Evolutionary conservation across 2,888 invertebrate genomes (phyloP).

Genomic region (Athalia rosae): DNA sequence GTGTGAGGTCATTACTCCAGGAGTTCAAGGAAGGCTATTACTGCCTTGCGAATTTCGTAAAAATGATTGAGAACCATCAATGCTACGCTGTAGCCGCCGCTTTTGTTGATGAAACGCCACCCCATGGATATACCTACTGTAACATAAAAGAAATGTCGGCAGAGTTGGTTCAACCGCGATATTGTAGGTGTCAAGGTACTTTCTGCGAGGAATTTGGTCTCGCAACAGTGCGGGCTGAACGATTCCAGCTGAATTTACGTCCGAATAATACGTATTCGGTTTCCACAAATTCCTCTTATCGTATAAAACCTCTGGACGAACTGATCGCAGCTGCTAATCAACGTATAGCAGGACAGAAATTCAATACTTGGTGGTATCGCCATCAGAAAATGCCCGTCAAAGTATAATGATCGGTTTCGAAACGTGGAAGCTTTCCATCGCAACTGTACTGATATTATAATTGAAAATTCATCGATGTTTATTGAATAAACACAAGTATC

Average conservation of each 20-base stretch:
- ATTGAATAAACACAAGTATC: too few species aligned
- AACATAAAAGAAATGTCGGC: conserved; percentile 21
- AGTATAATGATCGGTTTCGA: background rate
- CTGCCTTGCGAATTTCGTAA: conserved; percentile 19
- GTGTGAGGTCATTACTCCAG: background rate
- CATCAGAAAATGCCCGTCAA: conserved; percentile 17
- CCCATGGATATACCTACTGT: conserved; percentile 18
- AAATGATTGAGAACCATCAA: conserved; percentile 33
- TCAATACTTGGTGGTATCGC: conserved; percentile 35
- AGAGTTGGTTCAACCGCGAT: conserved; percentile 23
- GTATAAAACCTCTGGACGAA: conserved; percentile 6
- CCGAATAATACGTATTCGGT: conserved; percentile 18
- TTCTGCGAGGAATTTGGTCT: conserved; percentile 37
- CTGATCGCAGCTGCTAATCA: conserved; percentile 5
- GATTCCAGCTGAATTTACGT: conserved; percentile 21
- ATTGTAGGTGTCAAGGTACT: conserved; percentile 39
- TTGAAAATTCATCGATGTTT: too few species aligned
- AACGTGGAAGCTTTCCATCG: background rate
- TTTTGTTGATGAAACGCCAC: background rate
- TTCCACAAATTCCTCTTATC: background rate
- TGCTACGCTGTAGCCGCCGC: conserved; percentile 27
- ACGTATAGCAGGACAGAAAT: conserved; percentile 32
- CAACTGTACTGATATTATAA: too few species aligned
- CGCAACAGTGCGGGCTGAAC: conserved; percentile 18
- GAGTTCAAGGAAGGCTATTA: conserved; percentile 27